phyloP scores from a whole-genome alignment of 2,797 vertebrate species.

The Catamblyrhynchus diadema region DNA sequence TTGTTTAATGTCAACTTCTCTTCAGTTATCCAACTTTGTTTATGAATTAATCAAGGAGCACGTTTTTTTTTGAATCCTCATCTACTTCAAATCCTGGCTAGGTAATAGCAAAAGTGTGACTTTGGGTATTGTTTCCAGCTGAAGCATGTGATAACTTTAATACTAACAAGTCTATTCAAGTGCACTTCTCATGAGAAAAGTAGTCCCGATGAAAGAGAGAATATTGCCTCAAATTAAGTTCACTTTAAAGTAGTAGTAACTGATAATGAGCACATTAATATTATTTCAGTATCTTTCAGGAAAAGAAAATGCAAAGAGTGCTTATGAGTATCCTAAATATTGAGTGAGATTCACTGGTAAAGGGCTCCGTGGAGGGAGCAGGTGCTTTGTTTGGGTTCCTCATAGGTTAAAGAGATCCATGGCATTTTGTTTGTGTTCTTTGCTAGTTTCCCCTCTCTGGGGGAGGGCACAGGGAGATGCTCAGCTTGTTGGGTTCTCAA shows the following conservation, averaged over 20 bases:
- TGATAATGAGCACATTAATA: not conserved
- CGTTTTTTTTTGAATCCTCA: not conserved
- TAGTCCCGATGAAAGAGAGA: not conserved
- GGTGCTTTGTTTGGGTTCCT: not conserved
- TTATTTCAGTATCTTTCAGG: not conserved
- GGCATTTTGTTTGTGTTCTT: not conserved
- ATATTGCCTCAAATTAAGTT: not conserved
- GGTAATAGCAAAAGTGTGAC: not conserved
- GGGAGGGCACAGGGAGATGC: not conserved
- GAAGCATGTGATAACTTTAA: not conserved
- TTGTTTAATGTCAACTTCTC: conserved; percentile 50
- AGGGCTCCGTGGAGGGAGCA: not conserved
- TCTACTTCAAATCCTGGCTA: not conserved
- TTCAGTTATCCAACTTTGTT: conserved; percentile 1
- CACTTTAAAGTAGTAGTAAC: not conserved
- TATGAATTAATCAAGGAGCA: not conserved
- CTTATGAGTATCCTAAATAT: not conserved
- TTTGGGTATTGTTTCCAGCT: not conserved
- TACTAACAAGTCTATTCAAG: not conserved
- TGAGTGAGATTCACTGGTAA: not conserved
- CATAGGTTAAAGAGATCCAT: not conserved
- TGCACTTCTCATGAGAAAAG: not conserved
- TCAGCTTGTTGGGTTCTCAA: not conserved
- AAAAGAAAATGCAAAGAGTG: not conserved
- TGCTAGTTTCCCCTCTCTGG: not conserved